Percentiles rank a stretch among this genome's conserved stretches.
These are phyloP conservation scores for Ophion obscuratus DNA, from an alignment of 2,888 invertebrate genomes.

Conservation along the genomic window DNA sequence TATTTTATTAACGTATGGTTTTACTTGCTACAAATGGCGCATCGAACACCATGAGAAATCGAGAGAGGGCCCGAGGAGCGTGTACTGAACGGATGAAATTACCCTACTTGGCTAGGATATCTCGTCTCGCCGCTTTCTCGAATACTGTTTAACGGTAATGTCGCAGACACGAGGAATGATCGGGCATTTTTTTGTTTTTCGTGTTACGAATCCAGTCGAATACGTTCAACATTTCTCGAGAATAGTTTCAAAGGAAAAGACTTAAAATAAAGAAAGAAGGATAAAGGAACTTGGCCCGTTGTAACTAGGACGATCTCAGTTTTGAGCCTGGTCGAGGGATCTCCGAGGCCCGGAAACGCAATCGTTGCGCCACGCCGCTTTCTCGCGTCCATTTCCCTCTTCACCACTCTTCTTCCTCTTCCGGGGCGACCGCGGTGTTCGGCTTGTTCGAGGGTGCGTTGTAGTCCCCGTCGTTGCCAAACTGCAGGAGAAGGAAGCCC, in stretches of 20 bases:
- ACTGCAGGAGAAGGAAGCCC: constrained; percentile 58
- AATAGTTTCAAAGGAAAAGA: constrained; percentile 10
- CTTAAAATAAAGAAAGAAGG: constrained; percentile 7
- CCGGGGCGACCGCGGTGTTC: constrained; percentile 79
- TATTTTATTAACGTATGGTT: background rate
- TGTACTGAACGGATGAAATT: background rate
- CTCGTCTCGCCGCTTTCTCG: background rate
- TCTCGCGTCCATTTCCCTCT: background rate
- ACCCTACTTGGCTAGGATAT: background rate
- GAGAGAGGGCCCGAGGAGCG: background rate
- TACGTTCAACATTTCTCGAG: background rate
- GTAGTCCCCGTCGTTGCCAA: constrained; percentile 73
- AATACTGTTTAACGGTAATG: constrained; percentile 6
- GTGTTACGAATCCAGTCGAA: background rate
- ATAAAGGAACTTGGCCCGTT: constrained; percentile 12
- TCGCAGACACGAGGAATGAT: constrained; percentile 16
- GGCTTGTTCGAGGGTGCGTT: constrained; percentile 68
- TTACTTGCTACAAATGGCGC: constrained; percentile 1
- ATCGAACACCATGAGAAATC: constrained; percentile 1
- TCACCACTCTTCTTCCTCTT: constrained; percentile 87
- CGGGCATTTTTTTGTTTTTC: background rate
- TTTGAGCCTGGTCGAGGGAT: background rate
- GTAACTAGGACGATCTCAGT: background rate
- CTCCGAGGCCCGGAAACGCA: background rate
- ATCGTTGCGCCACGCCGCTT: background rate